Evolutionary conservation across 2,797 vertebrate species (phyloP).

Genomic region (Euthynnus affinis): DNA sequence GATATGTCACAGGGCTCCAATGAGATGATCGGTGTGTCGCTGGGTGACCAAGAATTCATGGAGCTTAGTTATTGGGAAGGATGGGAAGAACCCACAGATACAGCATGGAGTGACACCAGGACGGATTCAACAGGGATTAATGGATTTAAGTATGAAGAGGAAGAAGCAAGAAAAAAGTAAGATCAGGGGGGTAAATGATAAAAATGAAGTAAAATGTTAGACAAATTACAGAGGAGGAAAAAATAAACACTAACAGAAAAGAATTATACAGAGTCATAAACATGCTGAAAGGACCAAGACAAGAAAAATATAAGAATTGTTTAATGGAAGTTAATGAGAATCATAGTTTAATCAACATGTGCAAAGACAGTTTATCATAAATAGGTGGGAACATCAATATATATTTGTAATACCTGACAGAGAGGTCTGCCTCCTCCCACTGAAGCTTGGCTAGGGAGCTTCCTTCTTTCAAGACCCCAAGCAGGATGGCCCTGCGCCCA

Average conservation of each 20-base stretch:
- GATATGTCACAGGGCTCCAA: conserved; percentile 85
- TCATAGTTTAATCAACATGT: conserved; percentile 29
- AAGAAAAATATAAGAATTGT: conserved; percentile 65
- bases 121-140: conserved; percentile 75
- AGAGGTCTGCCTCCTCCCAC: conserved; percentile 88
- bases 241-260: conserved; percentile 66
- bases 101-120: conserved; percentile 75
- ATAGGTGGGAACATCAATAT: not conserved
- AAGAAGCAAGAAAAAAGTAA: conserved; percentile 75
- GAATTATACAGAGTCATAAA: conserved; percentile 53
- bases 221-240: conserved; percentile 59
- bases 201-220: conserved; percentile 72
- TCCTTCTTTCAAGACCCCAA: conserved; percentile 87
- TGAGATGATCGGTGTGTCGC: conserved; percentile 86
- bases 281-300: conserved; percentile 63
- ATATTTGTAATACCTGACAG: conserved; percentile 83
- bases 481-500: conserved; percentile 84
- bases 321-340: conserved; percentile 69
- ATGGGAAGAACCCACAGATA: conserved; percentile 79
- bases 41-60: conserved; percentile 93
- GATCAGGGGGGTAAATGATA: conserved; percentile 69
- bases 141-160: conserved; percentile 73
- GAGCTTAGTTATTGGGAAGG: conserved; percentile 86
- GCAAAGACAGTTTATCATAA: conserved; percentile 29
- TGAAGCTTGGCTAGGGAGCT: conserved; percentile 87